Conservation (phyloP, 2,797 vertebrate species). For the Tiaroga cobitis region DNA sequence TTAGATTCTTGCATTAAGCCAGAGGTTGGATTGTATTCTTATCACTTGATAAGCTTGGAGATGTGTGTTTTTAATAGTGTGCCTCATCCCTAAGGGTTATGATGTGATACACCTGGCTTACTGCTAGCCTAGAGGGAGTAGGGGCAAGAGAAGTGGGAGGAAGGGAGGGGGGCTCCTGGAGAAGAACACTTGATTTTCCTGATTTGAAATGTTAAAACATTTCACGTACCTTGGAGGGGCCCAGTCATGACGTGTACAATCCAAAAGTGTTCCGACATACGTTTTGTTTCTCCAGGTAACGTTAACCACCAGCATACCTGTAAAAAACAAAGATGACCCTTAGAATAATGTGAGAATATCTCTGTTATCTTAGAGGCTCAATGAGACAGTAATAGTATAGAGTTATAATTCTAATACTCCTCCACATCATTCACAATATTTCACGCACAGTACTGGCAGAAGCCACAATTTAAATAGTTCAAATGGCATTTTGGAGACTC, state of each 20-base stretch:
- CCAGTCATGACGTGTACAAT: conserved; percentile 98
- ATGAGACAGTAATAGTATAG: conserved; percentile 29
- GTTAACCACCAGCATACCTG: conserved; percentile 99
- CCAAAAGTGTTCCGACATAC: conserved; percentile 94
- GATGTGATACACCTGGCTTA: conserved; percentile 56
- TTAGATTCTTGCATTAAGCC: conserved; percentile 43
- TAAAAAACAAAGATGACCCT: conserved; percentile 42
- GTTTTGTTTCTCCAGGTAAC: conserved; percentile 99
- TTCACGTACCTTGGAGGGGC: conserved; percentile 91
- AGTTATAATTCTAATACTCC: conserved; percentile 39
- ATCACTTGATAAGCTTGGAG: conserved; percentile 35
- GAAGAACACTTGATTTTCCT: background rate
- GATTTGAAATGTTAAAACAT: background rate
- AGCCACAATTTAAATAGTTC: conserved; percentile 58
- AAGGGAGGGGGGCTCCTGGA: conserved; percentile 28
- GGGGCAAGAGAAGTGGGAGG: conserved; percentile 15
- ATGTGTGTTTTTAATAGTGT: conserved; percentile 42
- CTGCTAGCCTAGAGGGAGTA: conserved; percentile 37
- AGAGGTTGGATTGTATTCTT: conserved; percentile 43
- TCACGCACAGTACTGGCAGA: conserved; percentile 30
- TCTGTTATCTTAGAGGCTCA: conserved; percentile 1
- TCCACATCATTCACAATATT: conserved; percentile 22
- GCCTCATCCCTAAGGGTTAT: conserved; percentile 54
- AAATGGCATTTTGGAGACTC: conserved; percentile 41
- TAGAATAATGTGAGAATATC: conserved; percentile 16